Evolutionary conservation across 1,140 invertebrate genomes (phyloP).

Genomic region (Anoplophora glabripennis): DNA sequence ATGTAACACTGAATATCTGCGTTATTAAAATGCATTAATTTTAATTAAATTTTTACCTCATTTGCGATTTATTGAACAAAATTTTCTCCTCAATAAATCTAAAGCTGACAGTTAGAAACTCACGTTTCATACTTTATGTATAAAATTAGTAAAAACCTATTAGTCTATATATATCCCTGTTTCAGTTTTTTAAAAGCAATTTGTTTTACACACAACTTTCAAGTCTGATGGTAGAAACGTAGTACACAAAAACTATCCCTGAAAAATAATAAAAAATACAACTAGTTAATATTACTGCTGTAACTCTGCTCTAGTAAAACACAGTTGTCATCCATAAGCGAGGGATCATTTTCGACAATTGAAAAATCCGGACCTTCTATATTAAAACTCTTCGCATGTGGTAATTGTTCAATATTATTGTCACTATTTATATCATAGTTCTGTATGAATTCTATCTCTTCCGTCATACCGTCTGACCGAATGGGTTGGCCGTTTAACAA

Average conservation of each 20-base stretch:
- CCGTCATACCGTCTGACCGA: constrained; percentile 26
- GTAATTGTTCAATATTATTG: constrained; percentile 28
- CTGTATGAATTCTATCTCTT: constrained; percentile 22
- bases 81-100: not conserved
- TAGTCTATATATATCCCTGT: not conserved
- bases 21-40: no score
- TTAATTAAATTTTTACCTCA: no score
- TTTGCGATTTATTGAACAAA: no score
- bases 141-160: not conserved
- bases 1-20: no score
- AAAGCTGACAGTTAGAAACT: not conserved
- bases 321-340: constrained; percentile 30
- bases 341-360: constrained; percentile 30
- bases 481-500: constrained; percentile 46
- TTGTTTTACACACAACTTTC: not conserved
- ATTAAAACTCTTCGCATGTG: constrained; percentile 23
- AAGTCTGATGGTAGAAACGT: not conserved
- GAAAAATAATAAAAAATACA: constrained; percentile 6
- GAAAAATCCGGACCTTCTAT: constrained; percentile 27
- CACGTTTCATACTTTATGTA: not conserved
- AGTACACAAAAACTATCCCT: not conserved
- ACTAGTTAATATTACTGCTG: constrained; percentile 31
- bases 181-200: not conserved
- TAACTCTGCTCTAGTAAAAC: constrained; percentile 34
- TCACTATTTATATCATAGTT: constrained; percentile 32